Conservation (phyloP, 2,888 invertebrate species). For the Ochropleura plecta region DNA sequence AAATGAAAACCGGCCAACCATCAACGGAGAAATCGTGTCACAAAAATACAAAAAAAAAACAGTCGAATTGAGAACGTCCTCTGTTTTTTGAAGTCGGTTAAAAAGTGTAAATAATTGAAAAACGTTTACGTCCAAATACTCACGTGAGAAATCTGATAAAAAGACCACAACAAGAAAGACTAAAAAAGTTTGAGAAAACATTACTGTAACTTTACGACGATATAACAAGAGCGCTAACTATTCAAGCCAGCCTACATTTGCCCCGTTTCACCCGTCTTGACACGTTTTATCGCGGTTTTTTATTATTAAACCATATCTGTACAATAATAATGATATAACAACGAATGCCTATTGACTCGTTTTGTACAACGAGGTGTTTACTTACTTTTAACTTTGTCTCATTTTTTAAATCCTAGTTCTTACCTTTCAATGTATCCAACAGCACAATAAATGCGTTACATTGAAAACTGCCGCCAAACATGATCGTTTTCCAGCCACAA, state of each 20-base stretch:
- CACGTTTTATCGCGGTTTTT: background rate
- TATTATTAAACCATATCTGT: background rate
- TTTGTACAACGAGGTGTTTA: background rate
- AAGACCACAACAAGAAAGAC: background rate
- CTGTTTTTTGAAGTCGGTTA: no score
- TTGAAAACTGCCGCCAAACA: no score
- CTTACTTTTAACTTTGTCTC: no score
- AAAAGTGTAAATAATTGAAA: background rate
- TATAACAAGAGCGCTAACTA: background rate
- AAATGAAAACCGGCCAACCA: no score
- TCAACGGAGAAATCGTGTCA: no score
- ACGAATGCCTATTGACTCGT: background rate
- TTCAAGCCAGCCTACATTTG: background rate
- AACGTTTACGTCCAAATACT: background rate
- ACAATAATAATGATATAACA: background rate
- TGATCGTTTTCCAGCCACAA: no score
- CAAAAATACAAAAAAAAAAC: no score
- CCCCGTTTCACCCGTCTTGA: background rate
- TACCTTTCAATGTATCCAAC: no score
- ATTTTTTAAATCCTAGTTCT: no score
- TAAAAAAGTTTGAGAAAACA: constrained; percentile 5
- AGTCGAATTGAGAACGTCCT: no score
- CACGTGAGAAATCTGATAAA: constrained; percentile 1
- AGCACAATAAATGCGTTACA: no score
- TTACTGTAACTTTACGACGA: background rate